Evolutionary conservation across 2,888 invertebrate genomes (phyloP).

Genomic region (Oscheius sp.): DNA sequence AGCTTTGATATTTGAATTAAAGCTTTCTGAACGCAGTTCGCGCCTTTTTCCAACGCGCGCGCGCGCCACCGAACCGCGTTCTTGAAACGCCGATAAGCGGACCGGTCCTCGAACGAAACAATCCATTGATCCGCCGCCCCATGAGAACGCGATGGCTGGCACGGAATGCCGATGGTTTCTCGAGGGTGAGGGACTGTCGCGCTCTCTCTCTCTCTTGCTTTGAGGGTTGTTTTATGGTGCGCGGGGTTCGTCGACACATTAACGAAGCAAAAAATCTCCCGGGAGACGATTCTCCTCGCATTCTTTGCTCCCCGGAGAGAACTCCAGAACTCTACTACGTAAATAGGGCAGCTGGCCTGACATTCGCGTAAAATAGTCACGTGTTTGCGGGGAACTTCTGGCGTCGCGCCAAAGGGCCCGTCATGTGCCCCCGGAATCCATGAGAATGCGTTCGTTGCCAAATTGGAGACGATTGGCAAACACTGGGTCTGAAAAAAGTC

Average conservation of each 20-base stretch:
- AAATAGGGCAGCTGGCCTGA: slow-evolving; percentile 24
- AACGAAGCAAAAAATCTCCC: slow-evolving; percentile 1
- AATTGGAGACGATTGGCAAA: not conserved
- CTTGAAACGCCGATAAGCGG: slow-evolving; percentile 29
- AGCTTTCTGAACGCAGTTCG: slow-evolving; percentile 26
- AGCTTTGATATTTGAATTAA: slow-evolving; percentile 9
- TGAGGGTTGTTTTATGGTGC: too few species aligned
- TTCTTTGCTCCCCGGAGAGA: slow-evolving; percentile 24
- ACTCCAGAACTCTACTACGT: slow-evolving; percentile 23
- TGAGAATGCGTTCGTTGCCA: not conserved
- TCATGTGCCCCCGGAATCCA: slow-evolving; percentile 12
- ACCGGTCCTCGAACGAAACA: slow-evolving; percentile 30
- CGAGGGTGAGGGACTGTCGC: slow-evolving; percentile 5
- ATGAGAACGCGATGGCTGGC: slow-evolving; percentile 25
- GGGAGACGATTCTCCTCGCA: slow-evolving; percentile 9
- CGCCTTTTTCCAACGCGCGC: slow-evolving; percentile 10
- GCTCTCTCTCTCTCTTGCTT: too few species aligned
- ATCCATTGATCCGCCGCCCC: slow-evolving; percentile 23
- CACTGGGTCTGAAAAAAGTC: not conserved
- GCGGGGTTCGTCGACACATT: not conserved
- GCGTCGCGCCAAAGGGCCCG: slow-evolving; percentile 20
- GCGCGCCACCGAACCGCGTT: slow-evolving; percentile 25
- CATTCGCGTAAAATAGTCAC: slow-evolving; percentile 26
- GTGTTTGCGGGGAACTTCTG: slow-evolving; percentile 26
- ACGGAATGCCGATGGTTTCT: slow-evolving; percentile 5